Evolutionary conservation across 2,113 vertebrate genomes (phyloP), one percentile per base, ranked within the genome.

Genomic region (Pseudorectes ferrugineus): DNA sequence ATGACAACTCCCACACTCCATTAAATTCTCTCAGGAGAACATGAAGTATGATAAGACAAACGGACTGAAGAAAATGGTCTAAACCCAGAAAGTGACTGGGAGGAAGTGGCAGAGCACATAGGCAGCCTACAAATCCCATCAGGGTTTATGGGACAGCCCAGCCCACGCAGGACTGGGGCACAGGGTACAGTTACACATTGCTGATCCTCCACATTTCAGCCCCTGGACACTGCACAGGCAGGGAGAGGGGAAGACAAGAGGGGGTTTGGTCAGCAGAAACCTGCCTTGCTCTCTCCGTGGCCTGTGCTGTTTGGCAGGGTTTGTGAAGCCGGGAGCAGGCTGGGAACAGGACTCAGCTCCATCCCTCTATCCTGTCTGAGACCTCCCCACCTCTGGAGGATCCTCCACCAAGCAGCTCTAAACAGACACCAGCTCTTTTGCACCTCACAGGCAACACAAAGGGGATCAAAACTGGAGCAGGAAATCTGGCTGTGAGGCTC

Each of bases 21-120:
- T 91, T 95, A 85, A 93, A 85, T 95, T 89, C 80, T 93, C 76
- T 81, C 55, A 74, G 82, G 91, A 90, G 86, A 94, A 80, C 59
- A 74, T 2, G 31, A 85, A 70, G 51, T n/a, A 24, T 21, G 29
- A 38, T 58, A 31, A 66, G 82, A 80, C 21, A 88, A 91, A 89
- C 1, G 3, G 67, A n/a, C 29, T 36, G 68, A 67, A 15, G 6
- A 62, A 67, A 67, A 84, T 16, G 35, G 24, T 23, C 42, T 57
- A 49, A 86, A 73, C 20, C 8, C 25, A 83, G 78, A 20, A 61
- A 23, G 73, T 10, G 35, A 8, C 81, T 66, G 76, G 20, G 42
- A 76, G 58, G 15, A 45, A 65, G 45, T 11, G 52, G 58, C 21
- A 61, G 23, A 29, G 81, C 71, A 58, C n/a, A 35, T 0, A 13